Evolutionary conservation across 1,140 invertebrate species (phyloP), one percentile per base, ranked within the genome.

Genomic region (Goniozus legneri): DNA sequence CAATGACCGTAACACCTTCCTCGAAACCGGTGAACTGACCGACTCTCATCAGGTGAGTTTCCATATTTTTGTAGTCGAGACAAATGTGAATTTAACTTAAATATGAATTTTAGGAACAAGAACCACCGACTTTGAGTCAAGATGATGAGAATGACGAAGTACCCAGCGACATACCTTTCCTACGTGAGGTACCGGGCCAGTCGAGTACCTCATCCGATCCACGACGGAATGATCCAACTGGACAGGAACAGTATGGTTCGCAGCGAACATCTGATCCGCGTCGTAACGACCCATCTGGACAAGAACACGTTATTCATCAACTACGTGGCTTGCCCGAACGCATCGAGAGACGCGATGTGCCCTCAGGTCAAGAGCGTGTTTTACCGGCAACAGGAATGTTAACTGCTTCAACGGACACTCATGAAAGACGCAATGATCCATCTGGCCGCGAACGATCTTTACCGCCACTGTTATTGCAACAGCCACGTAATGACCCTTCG

Each of bases 101-200:
- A n/a, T n/a, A n/a, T n/a, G n/a, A n/a, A n/a, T n/a, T n/a, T n/a
- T n/a, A n/a, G 24, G 69, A 73, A 14, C 69, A 69, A n/a, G 65
- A 73, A 34, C 44, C 62, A 0, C 60, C 57, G 8, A 62, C 71
- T 0, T 62, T 64, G 2, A 72, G 58, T 41, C 73, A 75, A 38
- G 73, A 76, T n/a, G 74, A 76, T 19, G 72, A 75, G 32, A 76
- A 75, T 10, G 74, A 76, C 13, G 74, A 76, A 50, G 73, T 73
- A 12, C 73, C 74, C 13, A 73, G 64, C 10, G 74, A 76, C 53
- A 76, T 76, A 52, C 74, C 74, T 1, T 76, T 76, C 20, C 21
- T 72, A 20, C 59, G 73, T 0, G 73, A 76, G 44, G 73, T 76
- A 1, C 74, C 72, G 0, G 74, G 74, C 1, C 74, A 76, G 40